Evolutionary conservation across 2,888 invertebrate species (phyloP).

Genomic region (Eilema depressum): DNA sequence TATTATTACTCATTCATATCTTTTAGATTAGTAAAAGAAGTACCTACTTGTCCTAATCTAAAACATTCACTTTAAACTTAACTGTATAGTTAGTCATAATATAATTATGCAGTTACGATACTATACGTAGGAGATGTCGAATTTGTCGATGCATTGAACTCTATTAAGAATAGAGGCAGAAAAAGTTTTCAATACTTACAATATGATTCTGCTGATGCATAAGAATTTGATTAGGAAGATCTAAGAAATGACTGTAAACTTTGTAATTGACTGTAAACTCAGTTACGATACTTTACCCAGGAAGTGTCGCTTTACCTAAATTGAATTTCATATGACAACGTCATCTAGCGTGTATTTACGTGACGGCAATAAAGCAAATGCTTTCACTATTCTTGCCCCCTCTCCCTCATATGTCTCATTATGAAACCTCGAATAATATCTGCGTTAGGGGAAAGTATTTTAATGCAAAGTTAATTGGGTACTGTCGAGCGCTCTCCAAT

Average conservation of each 20-base stretch:
- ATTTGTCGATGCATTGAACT: neutral
- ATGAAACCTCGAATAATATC: slow-evolving; percentile 65
- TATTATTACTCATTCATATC: neutral
- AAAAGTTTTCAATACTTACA: neutral
- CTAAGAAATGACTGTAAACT: neutral
- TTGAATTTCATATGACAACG: neutral
- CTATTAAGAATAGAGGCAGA: neutral
- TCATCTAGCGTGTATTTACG: slow-evolving; percentile 48
- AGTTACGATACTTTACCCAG: neutral
- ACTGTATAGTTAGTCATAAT: neutral
- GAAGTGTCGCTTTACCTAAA: neutral
- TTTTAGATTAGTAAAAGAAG: neutral
- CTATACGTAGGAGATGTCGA: neutral
- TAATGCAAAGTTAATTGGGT: slow-evolving; percentile 68
- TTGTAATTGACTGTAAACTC: neutral
- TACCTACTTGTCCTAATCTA: too few species aligned
- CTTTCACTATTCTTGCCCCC: slow-evolving; percentile 62
- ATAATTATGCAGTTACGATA: neutral
- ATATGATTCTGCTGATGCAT: neutral
- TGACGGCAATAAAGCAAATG: slow-evolving; percentile 57
- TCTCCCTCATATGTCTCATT: slow-evolving; percentile 59
- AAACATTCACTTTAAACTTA: too few species aligned
- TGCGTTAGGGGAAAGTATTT: slow-evolving; percentile 70
- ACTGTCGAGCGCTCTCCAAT: slow-evolving; percentile 60
- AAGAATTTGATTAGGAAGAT: too few species aligned